phyloP scores from a whole-genome alignment of 1,140 invertebrate species.

The Temnothorax longispinosus region DNA sequence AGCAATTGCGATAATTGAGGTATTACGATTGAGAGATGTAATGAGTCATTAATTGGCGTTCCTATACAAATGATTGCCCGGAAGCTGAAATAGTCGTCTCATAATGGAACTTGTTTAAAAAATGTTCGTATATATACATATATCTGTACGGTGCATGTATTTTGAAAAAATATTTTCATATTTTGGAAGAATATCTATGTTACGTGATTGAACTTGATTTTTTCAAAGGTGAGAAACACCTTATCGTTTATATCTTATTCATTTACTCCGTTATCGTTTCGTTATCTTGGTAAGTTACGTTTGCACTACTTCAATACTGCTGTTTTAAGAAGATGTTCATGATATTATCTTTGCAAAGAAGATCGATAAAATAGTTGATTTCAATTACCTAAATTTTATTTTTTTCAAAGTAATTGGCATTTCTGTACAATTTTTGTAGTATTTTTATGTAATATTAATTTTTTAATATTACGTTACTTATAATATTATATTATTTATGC shows the following conservation, averaged over 20 bases:
- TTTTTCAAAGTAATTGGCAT: background rate
- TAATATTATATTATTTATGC: background rate
- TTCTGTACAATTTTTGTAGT: background rate
- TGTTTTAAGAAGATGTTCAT: background rate
- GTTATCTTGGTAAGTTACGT: conserved; percentile 18
- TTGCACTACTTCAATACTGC: background rate
- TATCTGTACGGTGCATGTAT: background rate
- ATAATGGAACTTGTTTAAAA: background rate
- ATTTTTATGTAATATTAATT: background rate
- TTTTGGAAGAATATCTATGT: background rate
- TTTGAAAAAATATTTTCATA: background rate
- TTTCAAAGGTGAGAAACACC: background rate
- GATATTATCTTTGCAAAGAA: background rate
- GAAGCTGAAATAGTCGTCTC: background rate
- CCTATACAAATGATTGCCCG: background rate
- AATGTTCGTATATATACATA: background rate
- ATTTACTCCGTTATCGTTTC: conserved; percentile 18
- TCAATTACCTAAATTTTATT: background rate
- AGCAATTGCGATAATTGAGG: background rate
- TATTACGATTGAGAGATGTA: background rate
- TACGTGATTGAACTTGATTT: conserved; percentile 10
- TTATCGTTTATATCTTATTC: conserved; percentile 31
- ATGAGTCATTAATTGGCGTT: background rate
- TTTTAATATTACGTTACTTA: background rate
- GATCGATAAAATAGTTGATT: background rate